Conservation (phyloP, 2,888 invertebrate species). For the Escarpia spicata region DNA sequence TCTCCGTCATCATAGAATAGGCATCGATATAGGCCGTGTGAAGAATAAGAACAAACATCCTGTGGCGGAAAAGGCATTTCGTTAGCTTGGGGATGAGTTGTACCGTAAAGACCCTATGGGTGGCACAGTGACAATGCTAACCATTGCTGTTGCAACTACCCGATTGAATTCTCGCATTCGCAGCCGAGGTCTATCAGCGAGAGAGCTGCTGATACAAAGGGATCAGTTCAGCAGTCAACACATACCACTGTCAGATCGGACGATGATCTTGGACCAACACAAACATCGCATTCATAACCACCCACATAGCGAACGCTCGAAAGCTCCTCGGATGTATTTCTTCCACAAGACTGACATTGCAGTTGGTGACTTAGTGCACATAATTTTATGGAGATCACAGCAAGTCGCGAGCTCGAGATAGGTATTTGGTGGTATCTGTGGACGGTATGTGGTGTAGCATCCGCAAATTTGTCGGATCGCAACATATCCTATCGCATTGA, state of each 20-base stretch:
- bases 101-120: conserved; percentile 24
- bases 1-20: conserved; percentile 34
- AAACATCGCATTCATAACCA: conserved; percentile 39
- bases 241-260: conserved; percentile 35
- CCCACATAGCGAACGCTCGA: conserved; percentile 39
- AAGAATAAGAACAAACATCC: conserved; percentile 47
- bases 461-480: too few species aligned
- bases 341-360: background rate
- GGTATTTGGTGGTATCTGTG: conserved; percentile 1
- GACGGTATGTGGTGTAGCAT: too few species aligned
- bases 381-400: conserved; percentile 6
- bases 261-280: conserved; percentile 37
- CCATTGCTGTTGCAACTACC: conserved; percentile 33
- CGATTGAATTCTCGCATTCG: conserved; percentile 42
- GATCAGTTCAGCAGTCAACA: conserved; percentile 43
- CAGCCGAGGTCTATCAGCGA: conserved; percentile 40
- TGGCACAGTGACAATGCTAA: conserved; percentile 32
- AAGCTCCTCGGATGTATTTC: conserved; percentile 28
- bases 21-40: conserved; percentile 38
- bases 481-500: too few species aligned
- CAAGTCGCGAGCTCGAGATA: conserved; percentile 24
- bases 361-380: conserved; percentile 26
- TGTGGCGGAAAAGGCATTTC: conserved; percentile 47
- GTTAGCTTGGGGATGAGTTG: conserved; percentile 44
- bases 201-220: conserved; percentile 44